A percentile compares a stretch with the other conserved stretches of the same genome.
phyloP scores from a whole-genome alignment of 2,888 invertebrate species.

The Asteroscopus sphinx region DNA sequence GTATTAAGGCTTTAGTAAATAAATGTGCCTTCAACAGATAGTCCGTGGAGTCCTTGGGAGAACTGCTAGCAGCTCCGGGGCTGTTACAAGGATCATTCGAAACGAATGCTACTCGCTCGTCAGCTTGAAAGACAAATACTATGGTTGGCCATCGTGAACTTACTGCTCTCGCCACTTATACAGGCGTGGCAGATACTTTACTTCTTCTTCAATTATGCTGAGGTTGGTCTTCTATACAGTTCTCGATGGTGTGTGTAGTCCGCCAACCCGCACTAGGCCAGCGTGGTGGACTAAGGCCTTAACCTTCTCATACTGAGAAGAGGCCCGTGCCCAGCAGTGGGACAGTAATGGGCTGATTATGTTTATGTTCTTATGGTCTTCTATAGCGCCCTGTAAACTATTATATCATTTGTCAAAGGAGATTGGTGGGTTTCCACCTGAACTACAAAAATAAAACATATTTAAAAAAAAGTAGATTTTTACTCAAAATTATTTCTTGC shows the following conservation, averaged over 20 bases:
- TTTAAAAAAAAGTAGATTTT: background rate
- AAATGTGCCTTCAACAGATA: slow-evolving; percentile 91
- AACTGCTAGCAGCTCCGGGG: slow-evolving; percentile 98
- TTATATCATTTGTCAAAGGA: too few relatives aligned
- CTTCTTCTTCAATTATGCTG: slow-evolving; percentile 97
- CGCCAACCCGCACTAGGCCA: too few relatives aligned
- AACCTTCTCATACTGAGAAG: too few relatives aligned
- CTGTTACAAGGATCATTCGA: slow-evolving; percentile 95
- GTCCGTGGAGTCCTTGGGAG: slow-evolving; percentile 98
- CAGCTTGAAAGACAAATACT: slow-evolving; percentile 93
- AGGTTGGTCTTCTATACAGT: slow-evolving; percentile 90
- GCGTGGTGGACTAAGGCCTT: too few relatives aligned
- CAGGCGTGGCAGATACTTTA: slow-evolving; percentile 98
- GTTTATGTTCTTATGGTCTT: too few relatives aligned
- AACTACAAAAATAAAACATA: too few relatives aligned
- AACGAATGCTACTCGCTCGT: slow-evolving; percentile 94
- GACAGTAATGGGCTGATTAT: too few relatives aligned
- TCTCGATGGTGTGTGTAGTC: too few relatives aligned
- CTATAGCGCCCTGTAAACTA: too few relatives aligned
- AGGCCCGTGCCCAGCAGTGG: too few relatives aligned
- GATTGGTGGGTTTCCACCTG: too few relatives aligned
- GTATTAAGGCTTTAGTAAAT: background rate
- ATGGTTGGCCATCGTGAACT: slow-evolving; percentile 95
- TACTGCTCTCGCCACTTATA: slow-evolving; percentile 96
- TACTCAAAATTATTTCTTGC: too few relatives aligned